Conservation (phyloP, 2,888 invertebrate genomes). For the Ormyrus labotus region DNA sequence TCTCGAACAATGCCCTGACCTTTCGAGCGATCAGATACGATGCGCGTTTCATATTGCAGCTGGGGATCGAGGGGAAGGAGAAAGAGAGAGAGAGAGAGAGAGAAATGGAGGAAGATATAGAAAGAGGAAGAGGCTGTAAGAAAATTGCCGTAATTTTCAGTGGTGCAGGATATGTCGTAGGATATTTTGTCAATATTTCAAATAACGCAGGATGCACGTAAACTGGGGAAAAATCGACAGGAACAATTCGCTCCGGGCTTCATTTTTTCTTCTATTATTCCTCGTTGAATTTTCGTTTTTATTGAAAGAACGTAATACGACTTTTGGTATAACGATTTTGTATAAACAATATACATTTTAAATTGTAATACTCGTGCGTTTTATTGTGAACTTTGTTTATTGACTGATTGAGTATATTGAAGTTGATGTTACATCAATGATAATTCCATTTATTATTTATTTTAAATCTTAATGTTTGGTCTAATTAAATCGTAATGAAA, state of each 20-base stretch:
- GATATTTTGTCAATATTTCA: conserved; percentile 42
- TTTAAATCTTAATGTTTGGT: no score
- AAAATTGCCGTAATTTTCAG: conserved; percentile 47
- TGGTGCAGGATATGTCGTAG: conserved; percentile 26
- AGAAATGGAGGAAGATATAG: neutral
- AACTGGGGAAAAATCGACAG: conserved; percentile 12
- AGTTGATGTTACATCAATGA: no score
- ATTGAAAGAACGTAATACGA: no score
- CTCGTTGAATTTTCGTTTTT: neutral
- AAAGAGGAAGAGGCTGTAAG: conserved; percentile 29
- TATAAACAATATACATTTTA: no score
- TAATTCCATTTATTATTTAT: no score
- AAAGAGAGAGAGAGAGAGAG: no score
- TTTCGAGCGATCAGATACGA: conserved; percentile 37
- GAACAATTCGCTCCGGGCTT: neutral
- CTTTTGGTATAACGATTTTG: no score
- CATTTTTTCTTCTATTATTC: neutral
- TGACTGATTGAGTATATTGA: no score
- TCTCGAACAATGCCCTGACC: conserved; percentile 56
- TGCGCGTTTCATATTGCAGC: neutral
- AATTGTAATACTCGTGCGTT: no score
- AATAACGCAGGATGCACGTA: conserved; percentile 31
- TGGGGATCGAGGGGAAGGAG: neutral
- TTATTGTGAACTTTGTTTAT: no score
- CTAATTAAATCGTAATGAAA: no score